Percentiles rank a stretch among this genome's conserved stretches.
These are phyloP conservation scores for Polydrusus cervinus DNA, from an alignment of 2,888 invertebrate species.

Conservation along the genomic window DNA sequence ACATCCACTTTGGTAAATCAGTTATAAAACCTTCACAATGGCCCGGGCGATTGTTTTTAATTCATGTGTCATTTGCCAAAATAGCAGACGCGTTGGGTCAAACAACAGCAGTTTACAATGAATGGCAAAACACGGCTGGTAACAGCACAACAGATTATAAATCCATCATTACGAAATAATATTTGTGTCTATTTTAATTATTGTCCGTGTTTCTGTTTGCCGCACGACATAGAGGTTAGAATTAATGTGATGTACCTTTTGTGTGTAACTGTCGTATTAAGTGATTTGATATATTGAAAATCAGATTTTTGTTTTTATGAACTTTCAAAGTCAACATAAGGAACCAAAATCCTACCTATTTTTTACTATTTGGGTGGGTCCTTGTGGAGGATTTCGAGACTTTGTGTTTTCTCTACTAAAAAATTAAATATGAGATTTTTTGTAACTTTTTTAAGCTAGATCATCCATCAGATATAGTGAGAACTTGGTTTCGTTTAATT, in stretches of 20 bases:
- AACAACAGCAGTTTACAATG: constrained; percentile 54
- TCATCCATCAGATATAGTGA: no score
- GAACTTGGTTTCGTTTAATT: no score
- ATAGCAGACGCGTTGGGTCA: constrained; percentile 52
- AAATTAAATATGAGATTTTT: no score
- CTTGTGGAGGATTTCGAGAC: no score
- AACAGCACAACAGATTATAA: constrained; percentile 55
- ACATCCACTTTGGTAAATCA: constrained; percentile 49
- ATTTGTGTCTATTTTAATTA: constrained; percentile 55
- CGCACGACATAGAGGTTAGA: constrained; percentile 40
- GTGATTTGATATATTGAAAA: constrained; percentile 43
- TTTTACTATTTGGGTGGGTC: no score
- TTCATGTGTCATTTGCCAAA: constrained; percentile 55
- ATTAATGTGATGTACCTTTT: constrained; percentile 53
- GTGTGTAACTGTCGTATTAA: constrained; percentile 45
- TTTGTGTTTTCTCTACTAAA: no score
- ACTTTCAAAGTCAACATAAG: not conserved
- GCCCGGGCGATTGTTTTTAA: constrained; percentile 52
- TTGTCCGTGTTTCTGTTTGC: constrained; percentile 53
- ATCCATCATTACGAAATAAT: constrained; percentile 56
- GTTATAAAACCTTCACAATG: constrained; percentile 51
- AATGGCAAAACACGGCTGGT: constrained; percentile 53
- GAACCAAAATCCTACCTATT: no score
- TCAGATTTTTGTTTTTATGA: constrained; percentile 1
- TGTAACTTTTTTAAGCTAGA: no score